These are phyloP conservation scores for Oncorhynchus mykiss DNA, from an alignment of 2,113 vertebrate genomes.

Conservation along the genomic window DNA sequence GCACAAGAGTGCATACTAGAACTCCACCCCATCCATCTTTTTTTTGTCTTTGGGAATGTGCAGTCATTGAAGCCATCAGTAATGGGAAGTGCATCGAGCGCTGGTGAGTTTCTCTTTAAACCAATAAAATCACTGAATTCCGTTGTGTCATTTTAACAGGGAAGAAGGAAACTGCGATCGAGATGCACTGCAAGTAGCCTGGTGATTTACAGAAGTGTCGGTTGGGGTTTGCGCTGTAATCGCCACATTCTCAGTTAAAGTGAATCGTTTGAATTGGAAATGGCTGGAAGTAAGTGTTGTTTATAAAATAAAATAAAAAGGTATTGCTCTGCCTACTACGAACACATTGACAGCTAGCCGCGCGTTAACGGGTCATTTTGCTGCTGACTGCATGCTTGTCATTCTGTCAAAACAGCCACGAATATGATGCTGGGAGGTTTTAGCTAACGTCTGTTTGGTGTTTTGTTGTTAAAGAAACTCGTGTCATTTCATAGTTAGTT, in stretches of 20 bases:
- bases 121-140: constrained; percentile 70
- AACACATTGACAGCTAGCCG: too few relatives aligned
- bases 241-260: not conserved
- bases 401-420: too few relatives aligned
- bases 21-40: not conserved
- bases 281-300: not conserved
- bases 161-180: constrained; percentile 53
- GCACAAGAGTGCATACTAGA: not conserved
- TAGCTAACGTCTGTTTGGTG: too few relatives aligned
- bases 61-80: constrained; percentile 34
- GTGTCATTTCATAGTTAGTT: too few relatives aligned
- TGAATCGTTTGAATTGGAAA: not conserved
- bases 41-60: not conserved
- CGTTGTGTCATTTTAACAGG: constrained; percentile 50
- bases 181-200: not conserved
- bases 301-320: too few relatives aligned
- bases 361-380: too few relatives aligned
- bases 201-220: not conserved
- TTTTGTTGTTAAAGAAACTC: too few relatives aligned
- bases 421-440: too few relatives aligned
- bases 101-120: constrained; percentile 72
- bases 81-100: constrained; percentile 73
- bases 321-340: too few relatives aligned
- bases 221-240: not conserved
- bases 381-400: too few relatives aligned